phyloP scores from a whole-genome alignment of 1,140 invertebrate species.

The Aphelenchoides besseyi region DNA sequence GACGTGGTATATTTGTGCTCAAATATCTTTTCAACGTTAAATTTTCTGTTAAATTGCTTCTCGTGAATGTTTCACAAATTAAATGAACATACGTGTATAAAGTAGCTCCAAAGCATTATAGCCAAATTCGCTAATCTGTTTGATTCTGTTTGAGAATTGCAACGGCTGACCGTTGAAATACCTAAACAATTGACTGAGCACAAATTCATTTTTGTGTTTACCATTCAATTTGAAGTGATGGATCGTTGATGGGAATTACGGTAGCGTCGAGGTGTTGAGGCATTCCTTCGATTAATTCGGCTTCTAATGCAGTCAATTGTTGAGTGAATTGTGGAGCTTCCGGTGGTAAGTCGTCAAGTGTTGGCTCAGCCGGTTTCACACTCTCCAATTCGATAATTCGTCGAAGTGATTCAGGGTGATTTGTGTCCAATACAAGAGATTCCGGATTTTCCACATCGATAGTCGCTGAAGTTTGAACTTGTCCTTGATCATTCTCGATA shows the following conservation, averaged over 20 bases:
- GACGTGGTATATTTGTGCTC: too few species aligned
- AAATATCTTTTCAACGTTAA: background rate
- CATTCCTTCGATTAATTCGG: constrained; percentile 72
- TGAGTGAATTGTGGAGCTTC: constrained; percentile 59
- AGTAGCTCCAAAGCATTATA: constrained; percentile 87
- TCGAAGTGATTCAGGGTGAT: constrained; percentile 88
- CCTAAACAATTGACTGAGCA: background rate
- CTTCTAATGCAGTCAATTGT: constrained; percentile 43
- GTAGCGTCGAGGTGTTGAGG: constrained; percentile 89
- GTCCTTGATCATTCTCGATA: constrained; percentile 75
- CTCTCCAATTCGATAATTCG: constrained; percentile 86
- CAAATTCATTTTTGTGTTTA: constrained; percentile 3
- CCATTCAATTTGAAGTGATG: constrained; percentile 69
- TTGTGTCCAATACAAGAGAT: constrained; percentile 83
- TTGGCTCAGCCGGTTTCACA: constrained; percentile 67
- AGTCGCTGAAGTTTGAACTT: constrained; percentile 77
- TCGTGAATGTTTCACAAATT: constrained; percentile 66
- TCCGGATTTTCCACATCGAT: constrained; percentile 64
- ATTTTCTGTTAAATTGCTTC: constrained; percentile 72
- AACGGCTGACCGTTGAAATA: constrained; percentile 53
- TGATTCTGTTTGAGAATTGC: constrained; percentile 74
- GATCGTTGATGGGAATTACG: constrained; percentile 90
- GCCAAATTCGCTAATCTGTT: constrained; percentile 89
- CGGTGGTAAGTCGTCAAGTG: constrained; percentile 44
- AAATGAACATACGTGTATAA: constrained; percentile 15